A percentile compares a stretch with the other conserved stretches of the same genome.
Evolutionary conservation across 2,113 vertebrate genomes (phyloP).

Genomic region (Gobio gobio): DNA sequence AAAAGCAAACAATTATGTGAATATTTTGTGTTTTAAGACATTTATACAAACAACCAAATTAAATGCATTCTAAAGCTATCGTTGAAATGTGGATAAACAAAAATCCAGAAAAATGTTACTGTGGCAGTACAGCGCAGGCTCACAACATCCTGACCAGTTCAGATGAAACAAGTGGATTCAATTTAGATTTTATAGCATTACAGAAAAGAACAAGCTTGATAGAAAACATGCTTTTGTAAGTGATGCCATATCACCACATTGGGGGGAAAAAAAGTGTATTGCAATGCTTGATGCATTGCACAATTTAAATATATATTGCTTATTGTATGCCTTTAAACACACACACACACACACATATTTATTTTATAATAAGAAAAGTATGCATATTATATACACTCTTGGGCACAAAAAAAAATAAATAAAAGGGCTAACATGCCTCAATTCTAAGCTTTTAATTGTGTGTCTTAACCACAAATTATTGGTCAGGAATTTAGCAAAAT

Average conservation of each 20-base stretch:
- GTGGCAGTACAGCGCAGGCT: not conserved
- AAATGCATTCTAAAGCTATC: not conserved
- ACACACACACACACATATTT: too few species aligned
- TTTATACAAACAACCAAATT: not conserved
- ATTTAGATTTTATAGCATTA: conserved; percentile 12
- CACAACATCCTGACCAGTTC: conserved; percentile 6
- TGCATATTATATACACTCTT: too few species aligned
- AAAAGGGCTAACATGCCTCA: too few species aligned
- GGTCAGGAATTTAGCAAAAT: too few species aligned
- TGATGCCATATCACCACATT: conserved; percentile 3
- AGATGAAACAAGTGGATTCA: conserved; percentile 18
- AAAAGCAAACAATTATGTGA: not conserved
- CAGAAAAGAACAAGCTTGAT: conserved; percentile 27
- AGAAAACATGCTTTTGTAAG: conserved; percentile 21
- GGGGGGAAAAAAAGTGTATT: not conserved
- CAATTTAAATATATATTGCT: not conserved
- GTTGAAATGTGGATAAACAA: not conserved
- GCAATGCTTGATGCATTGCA: not conserved
- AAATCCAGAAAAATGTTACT: not conserved
- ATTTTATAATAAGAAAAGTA: too few species aligned
- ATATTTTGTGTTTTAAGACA: not conserved
- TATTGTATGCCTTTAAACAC: too few species aligned
- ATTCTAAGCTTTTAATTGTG: too few species aligned
- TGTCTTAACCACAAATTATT: too few species aligned
- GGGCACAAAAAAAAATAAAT: too few species aligned